Evolutionary conservation across 2,888 invertebrate species (phyloP), one percentile per base, ranked within the genome.

Genomic region (Acrobasis consociella): DNA sequence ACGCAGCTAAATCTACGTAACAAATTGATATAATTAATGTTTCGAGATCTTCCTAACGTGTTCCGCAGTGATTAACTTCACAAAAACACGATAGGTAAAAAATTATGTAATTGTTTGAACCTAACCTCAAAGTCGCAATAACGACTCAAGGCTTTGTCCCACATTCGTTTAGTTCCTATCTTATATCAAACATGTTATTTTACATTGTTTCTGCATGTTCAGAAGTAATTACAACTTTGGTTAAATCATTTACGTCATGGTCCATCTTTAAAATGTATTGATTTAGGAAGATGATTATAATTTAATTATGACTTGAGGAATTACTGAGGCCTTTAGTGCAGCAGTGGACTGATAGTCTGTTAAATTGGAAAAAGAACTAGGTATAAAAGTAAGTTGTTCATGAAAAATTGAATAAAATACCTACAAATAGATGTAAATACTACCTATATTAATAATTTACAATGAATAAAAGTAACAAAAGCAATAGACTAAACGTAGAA

Each of bases 1-100:
- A 65, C 65, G 46, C 62, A 53, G 62, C 59, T 22, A 31, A 16
- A 46, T 49, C 38, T 37, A 53, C 31, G 67, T 67, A 69, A 70
- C 70, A 64, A 68, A 73, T 71, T 70, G 68, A 63, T 69, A 64
- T 64, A 65, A 72, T 71, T 67, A 68, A 67, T 61, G 64, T 49
- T 49, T 42, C 49, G 49, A 42, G 49, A 51, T 62, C 39, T 49
- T 65, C 53, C 65, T 42, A 58, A 63, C 62, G 58, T 58, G 65
- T 65, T 62, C 52, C 50, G 62, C 53, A 53, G 51, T 66, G 60
- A 58, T 63, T 49, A 60, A 39, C 16, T 42, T 39, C 42, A 52
- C 50, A 31, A 51, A 51, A 61, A 61, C 49, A 50, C 39, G 58
- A 55, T 55, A 55, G n/a, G 49, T 56, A 49, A 49, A 59, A 59